phyloP scores from a whole-genome alignment of 2,888 invertebrate genomes.

The Tachina lurida region DNA sequence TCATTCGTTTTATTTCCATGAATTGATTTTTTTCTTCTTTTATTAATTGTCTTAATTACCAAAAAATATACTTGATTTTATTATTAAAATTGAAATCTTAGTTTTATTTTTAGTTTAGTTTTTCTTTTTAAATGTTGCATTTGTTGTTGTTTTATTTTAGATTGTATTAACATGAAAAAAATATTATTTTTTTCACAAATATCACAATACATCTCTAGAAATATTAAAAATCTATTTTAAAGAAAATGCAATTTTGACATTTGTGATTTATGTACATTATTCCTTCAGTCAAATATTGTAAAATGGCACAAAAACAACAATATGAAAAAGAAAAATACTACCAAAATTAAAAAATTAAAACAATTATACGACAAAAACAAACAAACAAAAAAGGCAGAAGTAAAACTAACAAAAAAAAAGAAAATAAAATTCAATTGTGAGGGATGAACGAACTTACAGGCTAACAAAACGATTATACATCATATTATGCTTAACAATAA shows the following conservation, averaged over 20 bases:
- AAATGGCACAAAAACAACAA: slow-evolving; percentile 3
- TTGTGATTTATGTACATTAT: slow-evolving; percentile 67
- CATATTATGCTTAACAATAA: slow-evolving; percentile 74
- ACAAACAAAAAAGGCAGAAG: slow-evolving; percentile 1
- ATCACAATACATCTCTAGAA: slow-evolving; percentile 60
- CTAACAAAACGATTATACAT: slow-evolving; percentile 63
- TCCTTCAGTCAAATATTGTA: slow-evolving; percentile 59
- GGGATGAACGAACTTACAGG: slow-evolving; percentile 55
- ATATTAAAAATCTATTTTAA: slow-evolving; percentile 53
- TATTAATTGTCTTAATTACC: slow-evolving; percentile 48
- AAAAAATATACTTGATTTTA: slow-evolving; percentile 44
- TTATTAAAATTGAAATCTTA: slow-evolving; percentile 34
- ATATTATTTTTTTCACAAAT: slow-evolving; percentile 56
- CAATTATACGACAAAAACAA: background rate
- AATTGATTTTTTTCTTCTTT: slow-evolving; percentile 7
- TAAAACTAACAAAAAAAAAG: slow-evolving; percentile 1
- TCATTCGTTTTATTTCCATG: slow-evolving; percentile 34
- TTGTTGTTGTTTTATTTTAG: slow-evolving; percentile 14
- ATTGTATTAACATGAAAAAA: slow-evolving; percentile 63
- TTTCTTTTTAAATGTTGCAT: slow-evolving; percentile 35
- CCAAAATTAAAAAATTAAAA: background rate
- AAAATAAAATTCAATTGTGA: background rate
- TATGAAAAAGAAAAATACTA: background rate
- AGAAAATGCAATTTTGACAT: slow-evolving; percentile 63
- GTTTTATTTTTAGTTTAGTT: slow-evolving; percentile 31